phyloP scores from a whole-genome alignment of 2,797 vertebrate genomes.

The Coregonus sp. region DNA sequence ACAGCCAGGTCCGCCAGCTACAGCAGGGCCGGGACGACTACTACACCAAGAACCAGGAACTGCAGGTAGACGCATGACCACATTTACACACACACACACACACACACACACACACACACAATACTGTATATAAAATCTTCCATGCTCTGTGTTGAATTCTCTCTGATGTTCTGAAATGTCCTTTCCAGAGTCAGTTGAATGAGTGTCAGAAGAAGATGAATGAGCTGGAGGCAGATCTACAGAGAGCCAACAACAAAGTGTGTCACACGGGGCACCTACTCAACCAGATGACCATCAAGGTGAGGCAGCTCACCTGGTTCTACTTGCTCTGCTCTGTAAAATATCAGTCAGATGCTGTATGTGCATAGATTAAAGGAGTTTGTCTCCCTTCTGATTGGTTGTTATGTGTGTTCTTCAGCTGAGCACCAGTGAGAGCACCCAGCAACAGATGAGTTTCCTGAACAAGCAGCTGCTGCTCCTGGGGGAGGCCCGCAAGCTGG shows the following conservation, averaged over 20 bases:
- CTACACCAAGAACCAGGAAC: conserved; percentile 96
- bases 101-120: neutral
- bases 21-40: conserved; percentile 91
- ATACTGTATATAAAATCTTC: neutral
- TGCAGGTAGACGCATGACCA: conserved; percentile 79
- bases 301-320: conserved; percentile 44
- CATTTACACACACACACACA: neutral
- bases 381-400: conserved; percentile 62
- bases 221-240: conserved; percentile 88
- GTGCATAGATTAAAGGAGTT: neutral
- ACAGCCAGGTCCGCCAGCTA: conserved; percentile 91
- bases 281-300: conserved; percentile 95
- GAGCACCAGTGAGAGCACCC: conserved; percentile 91
- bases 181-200: conserved; percentile 87
- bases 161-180: neutral
- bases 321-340: neutral
- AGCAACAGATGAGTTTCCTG: conserved; percentile 98
- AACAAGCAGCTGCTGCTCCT: conserved; percentile 96
- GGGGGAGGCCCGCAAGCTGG: conserved; percentile 94
- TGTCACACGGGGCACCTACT: conserved; percentile 92
- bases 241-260: conserved; percentile 93
- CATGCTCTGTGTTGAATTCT: neutral
- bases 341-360: no score
- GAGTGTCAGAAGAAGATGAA: conserved; percentile 89
- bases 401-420: conserved; percentile 78